A percentile compares a stretch with the other conserved stretches of the same genome.
Evolutionary conservation across 2,113 vertebrate genomes (phyloP).

Genomic region (Tragelaphus scriptus): DNA sequence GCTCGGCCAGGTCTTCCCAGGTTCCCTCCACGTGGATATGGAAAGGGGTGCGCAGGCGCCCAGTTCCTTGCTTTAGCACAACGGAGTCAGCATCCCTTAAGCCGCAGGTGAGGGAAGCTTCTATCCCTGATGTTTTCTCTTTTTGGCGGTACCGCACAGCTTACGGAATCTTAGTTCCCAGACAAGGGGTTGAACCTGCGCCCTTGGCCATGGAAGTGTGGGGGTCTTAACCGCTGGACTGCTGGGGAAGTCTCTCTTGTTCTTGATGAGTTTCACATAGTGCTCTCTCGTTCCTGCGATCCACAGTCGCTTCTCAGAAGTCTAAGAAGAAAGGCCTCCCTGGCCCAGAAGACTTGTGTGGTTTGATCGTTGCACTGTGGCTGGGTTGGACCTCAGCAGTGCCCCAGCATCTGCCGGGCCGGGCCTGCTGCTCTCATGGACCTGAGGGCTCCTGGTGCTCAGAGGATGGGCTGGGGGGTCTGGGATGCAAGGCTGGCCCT

Average conservation of each 20-base stretch:
- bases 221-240: neutral
- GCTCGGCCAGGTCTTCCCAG: neutral
- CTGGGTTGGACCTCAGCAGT: neutral
- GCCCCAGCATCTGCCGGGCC: neutral
- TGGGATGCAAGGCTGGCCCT: neutral
- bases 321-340: neutral
- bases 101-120: too few species aligned
- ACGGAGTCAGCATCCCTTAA: neutral
- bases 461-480: neutral
- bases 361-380: too few species aligned
- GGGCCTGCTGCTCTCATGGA: accelerated
- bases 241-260: neutral
- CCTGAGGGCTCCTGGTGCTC: neutral
- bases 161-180: neutral
- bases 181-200: neutral
- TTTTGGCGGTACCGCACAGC: neutral
- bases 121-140: neutral
- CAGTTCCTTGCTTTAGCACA: neutral
- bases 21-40: neutral
- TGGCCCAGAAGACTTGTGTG: neutral
- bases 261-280: neutral
- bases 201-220: neutral
- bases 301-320: neutral
- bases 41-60: neutral
- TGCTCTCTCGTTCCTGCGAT: neutral